Base-by-base conservation (phyloP, 2,113 vertebrate genomes). In the Phaethornis superciliosus region DNA sequence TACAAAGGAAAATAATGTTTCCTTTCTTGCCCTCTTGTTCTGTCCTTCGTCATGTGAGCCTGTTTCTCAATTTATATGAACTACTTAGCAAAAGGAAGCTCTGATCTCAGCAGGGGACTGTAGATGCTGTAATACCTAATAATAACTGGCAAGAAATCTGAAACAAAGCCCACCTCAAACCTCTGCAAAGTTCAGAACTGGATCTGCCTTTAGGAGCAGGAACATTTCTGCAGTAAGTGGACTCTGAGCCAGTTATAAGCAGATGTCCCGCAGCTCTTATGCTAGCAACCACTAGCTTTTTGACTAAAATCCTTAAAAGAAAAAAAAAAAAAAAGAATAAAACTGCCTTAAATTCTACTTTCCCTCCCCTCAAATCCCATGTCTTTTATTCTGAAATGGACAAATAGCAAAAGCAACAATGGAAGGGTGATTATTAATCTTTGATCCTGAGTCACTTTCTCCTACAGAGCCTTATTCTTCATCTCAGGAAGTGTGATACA, bases 371-470 rank as follows among this genome's bases (percentile, higher is more conserved):
- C 37, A 3, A 85, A 87, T 85, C 63, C 58, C 26, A 32, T 47
- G 93, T 35, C 76, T 95, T 94, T 91, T 88, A 79, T 91, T 81
- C 91, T 90, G 93, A 94, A 96, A 84, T 32, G 91, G 65, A 54
- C 76, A 85, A 96, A 83, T 15, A 44, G 72, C 62, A 92, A 95
- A 74, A 89, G 75, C 77, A 90, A 88, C 88, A 75, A 87, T 7
- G 64, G 89, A 88, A 75, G 89, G 68, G 71, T 70, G 94, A 96
- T 97, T 93, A 95, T 95, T 97, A 96, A 94, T 96, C 90, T 96
- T 95, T 96, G 90, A 91, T 96, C 93, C 91, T 80, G 82, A 92
- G 94, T 95, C 94, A 95, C 88, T 90, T 91, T 96, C 78, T 95
- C 92, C 92, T 89, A 89, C 95, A 89, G 85, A 94, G 95, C 84